These are phyloP conservation scores for Neosilurus mollespiculum DNA, from an alignment of 2,797 vertebrate species.

Conservation along the genomic window DNA sequence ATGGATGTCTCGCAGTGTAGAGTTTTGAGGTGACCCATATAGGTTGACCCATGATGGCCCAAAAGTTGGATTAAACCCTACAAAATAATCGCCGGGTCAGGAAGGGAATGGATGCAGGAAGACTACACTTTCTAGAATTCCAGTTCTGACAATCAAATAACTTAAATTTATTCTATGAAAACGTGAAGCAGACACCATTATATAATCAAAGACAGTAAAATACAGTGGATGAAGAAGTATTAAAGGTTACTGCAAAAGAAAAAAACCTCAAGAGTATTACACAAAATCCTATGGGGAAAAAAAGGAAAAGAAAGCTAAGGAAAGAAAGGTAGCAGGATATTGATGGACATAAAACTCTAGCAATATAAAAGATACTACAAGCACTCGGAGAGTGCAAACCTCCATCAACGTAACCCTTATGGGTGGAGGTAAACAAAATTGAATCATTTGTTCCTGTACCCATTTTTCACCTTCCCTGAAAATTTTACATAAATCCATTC, in stretches of 20 bases:
- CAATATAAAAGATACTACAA: no score
- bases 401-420: no score
- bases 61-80: conserved; percentile 90
- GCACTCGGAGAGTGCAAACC: no score
- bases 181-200: neutral
- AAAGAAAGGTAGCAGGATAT: neutral
- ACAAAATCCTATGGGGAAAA: neutral
- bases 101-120: neutral
- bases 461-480: no score
- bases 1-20: conserved; percentile 79
- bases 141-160: neutral
- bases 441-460: no score
- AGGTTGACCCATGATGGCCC: conserved; percentile 89
- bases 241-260: neutral
- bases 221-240: neutral
- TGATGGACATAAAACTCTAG: neutral
- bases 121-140: neutral
- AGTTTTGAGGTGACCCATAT: conserved; percentile 88
- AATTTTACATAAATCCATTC: no score
- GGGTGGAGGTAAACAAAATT: no score
- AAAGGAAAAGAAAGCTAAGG: neutral
- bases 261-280: neutral
- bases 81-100: neutral
- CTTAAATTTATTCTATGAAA: neutral
- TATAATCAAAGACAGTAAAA: neutral